A percentile compares a stretch with the other conserved stretches of the same genome.
phyloP scores from a whole-genome alignment of 2,113 vertebrate species.

The Sus scrofa region DNA sequence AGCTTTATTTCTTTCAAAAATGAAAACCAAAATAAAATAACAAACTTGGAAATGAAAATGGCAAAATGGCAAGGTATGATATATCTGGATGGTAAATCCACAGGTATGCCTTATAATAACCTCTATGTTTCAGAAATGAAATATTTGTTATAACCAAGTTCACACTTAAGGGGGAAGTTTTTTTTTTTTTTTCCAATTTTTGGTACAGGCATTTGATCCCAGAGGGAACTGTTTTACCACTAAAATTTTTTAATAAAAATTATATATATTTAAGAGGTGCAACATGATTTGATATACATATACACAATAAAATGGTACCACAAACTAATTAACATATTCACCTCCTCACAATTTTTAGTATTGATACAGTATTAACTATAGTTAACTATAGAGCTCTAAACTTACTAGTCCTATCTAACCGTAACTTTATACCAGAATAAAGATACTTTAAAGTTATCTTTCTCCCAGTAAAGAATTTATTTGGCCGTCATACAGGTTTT shows the following conservation, averaged over 20 bases:
- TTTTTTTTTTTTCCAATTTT: conserved; percentile 29
- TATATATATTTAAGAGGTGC: not conserved
- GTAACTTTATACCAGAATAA: not conserved
- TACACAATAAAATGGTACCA: not conserved
- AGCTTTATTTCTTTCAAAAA: not conserved
- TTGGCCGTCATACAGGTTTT: not conserved
- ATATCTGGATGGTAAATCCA: not conserved
- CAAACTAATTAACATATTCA: not conserved
- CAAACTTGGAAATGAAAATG: not conserved
- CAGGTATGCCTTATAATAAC: not conserved
- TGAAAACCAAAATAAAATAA: not conserved
- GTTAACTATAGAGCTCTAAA: not conserved
- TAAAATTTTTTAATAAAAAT: not conserved
- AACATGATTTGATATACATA: not conserved
- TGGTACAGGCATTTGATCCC: not conserved
- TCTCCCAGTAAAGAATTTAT: not conserved
- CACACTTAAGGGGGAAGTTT: not conserved
- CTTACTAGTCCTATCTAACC: not conserved
- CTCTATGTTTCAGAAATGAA: not conserved
- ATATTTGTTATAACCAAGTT: not conserved
- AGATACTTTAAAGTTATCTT: not conserved
- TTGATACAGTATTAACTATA: not conserved
- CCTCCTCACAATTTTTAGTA: not conserved
- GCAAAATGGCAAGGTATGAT: not conserved
- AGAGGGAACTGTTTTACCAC: not conserved